A percentile compares a stretch with the other conserved stretches of the same genome.
These are phyloP conservation scores for Tinamus major DNA, from an alignment of 2,797 vertebrate species.

Conservation along the genomic window DNA sequence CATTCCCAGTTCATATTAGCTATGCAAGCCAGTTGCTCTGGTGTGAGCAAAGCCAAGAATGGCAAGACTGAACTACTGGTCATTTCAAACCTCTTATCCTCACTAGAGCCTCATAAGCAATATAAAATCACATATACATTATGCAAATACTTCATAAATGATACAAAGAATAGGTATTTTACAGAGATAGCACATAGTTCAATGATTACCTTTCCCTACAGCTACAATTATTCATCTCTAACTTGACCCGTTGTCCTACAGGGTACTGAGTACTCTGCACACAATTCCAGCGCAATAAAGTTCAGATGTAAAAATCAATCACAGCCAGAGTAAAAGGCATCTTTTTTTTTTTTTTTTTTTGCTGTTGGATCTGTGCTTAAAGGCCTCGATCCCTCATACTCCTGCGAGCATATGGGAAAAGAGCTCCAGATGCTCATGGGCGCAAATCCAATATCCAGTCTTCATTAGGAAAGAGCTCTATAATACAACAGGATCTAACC, in stretches of 20 bases:
- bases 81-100: neutral
- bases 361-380: slow-evolving; percentile 16
- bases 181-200: slow-evolving; percentile 10
- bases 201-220: neutral
- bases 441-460: slow-evolving; percentile 43
- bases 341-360: neutral
- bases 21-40: neutral
- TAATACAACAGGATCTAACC: neutral
- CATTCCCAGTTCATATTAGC: neutral
- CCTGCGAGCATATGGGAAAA: slow-evolving; percentile 37
- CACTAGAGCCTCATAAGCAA: neutral
- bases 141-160: neutral
- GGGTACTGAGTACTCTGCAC: neutral
- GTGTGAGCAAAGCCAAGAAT: neutral
- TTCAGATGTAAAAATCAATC: slow-evolving; percentile 35
- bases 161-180: neutral
- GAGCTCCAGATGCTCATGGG: slow-evolving; percentile 47
- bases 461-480: slow-evolving; percentile 10
- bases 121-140: neutral
- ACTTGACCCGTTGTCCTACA: neutral
- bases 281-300: neutral
- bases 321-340: slow-evolving; percentile 14
- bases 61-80: neutral
- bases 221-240: slow-evolving; percentile 22
- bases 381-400: slow-evolving; percentile 11